phyloP scores from a whole-genome alignment of 1,140 invertebrate genomes.

The Anastatus disparis region DNA sequence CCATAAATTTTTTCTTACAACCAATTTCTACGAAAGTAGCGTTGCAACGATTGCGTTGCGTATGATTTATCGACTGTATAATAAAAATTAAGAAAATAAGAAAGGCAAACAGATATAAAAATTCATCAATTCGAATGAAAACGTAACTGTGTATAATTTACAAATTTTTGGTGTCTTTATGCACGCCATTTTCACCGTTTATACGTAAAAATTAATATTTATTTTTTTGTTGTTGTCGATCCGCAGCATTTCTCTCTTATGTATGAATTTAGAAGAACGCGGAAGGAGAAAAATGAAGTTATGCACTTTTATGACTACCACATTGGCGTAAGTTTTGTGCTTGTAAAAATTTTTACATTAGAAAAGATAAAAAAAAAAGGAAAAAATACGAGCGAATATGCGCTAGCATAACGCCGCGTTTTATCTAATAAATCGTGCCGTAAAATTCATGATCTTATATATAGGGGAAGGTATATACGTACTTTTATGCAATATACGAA shows the following conservation, averaged over 20 bases:
- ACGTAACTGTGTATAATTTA: neutral
- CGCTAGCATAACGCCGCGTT: too few relatives aligned
- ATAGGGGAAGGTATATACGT: too few relatives aligned
- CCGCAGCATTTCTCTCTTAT: constrained; percentile 4
- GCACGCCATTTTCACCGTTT: neutral
- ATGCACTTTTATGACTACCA: constrained; percentile 3
- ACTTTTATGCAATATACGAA: too few relatives aligned
- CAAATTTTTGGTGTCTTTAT: constrained; percentile 4
- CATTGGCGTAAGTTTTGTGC: constrained; percentile 23
- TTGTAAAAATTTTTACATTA: too few relatives aligned
- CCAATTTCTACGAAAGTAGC: too few relatives aligned
- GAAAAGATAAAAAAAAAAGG: too few relatives aligned
- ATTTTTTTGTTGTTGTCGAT: constrained; percentile 28
- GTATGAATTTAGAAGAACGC: constrained; percentile 33
- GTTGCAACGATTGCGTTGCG: too few relatives aligned
- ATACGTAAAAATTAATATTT: neutral
- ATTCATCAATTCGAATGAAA: neutral
- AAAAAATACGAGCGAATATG: neutral
- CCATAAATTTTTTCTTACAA: too few relatives aligned
- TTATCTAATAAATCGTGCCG: constrained; percentile 10
- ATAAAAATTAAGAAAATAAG: constrained; percentile 11
- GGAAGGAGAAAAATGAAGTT: constrained; percentile 30
- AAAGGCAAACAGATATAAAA: neutral
- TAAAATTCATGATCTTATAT: constrained; percentile 14
- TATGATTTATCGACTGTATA: neutral